These are phyloP conservation scores for Myotis lucifugus DNA, from an alignment of 2,113 vertebrate species.

Conservation along the genomic window DNA sequence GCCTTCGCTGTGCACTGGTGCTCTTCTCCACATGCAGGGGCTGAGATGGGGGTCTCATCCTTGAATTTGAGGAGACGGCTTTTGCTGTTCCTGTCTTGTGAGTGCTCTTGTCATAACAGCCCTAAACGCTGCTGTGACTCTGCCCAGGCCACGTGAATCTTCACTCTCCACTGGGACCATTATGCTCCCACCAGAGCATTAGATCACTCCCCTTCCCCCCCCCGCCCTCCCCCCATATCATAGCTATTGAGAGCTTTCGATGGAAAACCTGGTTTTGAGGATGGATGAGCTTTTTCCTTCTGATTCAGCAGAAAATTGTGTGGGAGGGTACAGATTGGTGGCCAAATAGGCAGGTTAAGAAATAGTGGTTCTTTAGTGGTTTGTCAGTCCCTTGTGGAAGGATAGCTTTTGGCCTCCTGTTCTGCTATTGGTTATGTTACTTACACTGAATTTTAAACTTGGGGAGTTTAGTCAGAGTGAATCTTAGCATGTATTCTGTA, in stretches of 20 bases:
- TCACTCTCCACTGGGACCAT: neutral
- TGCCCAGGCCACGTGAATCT: neutral
- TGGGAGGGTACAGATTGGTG: neutral
- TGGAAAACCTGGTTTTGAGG: neutral
- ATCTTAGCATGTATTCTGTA: neutral
- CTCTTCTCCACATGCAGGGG: neutral
- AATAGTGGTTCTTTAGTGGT: neutral
- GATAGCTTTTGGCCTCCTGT: neutral
- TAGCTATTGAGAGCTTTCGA: neutral
- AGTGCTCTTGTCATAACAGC: neutral
- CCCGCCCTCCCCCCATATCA: neutral
- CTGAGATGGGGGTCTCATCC: neutral
- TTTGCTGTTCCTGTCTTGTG: neutral
- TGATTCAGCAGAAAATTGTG: neutral
- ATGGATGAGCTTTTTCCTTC: slow-evolving; percentile 2
- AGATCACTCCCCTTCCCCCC: neutral
- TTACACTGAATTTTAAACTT: slow-evolving; percentile 1
- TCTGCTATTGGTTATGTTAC: neutral
- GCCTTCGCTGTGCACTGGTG: neutral
- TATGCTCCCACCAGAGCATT: neutral
- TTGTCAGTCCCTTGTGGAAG: neutral
- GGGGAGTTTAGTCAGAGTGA: neutral
- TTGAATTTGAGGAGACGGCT: neutral
- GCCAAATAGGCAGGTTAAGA: neutral
- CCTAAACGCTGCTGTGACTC: neutral